phyloP scores from a whole-genome alignment of 1,140 invertebrate genomes.

The Hestina assimilis region DNA sequence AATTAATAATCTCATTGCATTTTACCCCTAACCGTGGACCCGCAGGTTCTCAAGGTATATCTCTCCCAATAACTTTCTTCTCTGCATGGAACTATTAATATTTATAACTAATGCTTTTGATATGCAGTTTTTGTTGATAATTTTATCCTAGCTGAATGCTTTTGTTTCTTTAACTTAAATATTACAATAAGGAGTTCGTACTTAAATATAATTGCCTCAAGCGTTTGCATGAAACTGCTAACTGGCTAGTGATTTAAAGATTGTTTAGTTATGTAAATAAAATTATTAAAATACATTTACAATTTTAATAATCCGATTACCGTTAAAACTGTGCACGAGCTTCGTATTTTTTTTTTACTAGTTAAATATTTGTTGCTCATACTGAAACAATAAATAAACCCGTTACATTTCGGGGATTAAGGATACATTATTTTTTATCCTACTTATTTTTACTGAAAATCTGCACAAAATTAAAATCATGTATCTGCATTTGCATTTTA shows the following conservation, averaged over 20 bases:
- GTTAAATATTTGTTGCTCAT: slow-evolving; percentile 7
- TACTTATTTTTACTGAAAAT: slow-evolving; percentile 9
- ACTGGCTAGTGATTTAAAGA: slow-evolving; percentile 17
- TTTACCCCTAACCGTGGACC: slow-evolving; percentile 77
- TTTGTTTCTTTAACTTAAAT: slow-evolving; percentile 1
- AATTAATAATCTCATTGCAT: slow-evolving; percentile 75
- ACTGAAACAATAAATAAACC: background rate
- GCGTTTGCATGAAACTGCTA: slow-evolving; percentile 24
- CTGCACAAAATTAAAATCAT: slow-evolving; percentile 3
- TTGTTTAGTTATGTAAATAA: slow-evolving; percentile 6
- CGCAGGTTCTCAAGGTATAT: slow-evolving; percentile 87
- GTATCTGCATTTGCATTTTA: background rate
- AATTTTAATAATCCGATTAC: slow-evolving; percentile 3
- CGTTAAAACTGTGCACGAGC: slow-evolving; percentile 25
- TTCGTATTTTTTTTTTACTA: slow-evolving; percentile 10
- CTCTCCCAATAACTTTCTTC: slow-evolving; percentile 73
- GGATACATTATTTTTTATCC: slow-evolving; percentile 2
- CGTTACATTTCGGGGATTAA: background rate
- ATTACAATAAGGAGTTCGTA: slow-evolving; percentile 3
- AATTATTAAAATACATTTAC: slow-evolving; percentile 1
- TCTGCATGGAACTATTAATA: slow-evolving; percentile 54
- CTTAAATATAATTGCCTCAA: slow-evolving; percentile 12
- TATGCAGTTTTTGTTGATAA: slow-evolving; percentile 20
- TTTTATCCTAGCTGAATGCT: slow-evolving; percentile 13
- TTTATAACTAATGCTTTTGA: slow-evolving; percentile 26